Conservation (phyloP, 2,888 invertebrate species). For the Diogma glabrata region DNA sequence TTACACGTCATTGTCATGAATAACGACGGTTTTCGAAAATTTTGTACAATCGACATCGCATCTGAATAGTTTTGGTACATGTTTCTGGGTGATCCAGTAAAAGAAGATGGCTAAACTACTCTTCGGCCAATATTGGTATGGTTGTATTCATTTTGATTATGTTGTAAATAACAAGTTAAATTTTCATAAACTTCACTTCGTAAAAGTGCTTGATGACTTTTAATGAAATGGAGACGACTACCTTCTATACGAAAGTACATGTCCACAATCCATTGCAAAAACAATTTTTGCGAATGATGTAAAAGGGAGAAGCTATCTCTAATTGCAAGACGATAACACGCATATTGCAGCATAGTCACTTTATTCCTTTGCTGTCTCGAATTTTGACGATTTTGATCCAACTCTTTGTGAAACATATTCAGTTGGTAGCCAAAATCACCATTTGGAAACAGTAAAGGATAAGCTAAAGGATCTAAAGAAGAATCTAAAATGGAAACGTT, state of each 20-base stretch:
- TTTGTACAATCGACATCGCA: slow-evolving; percentile 11
- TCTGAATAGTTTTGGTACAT: neutral
- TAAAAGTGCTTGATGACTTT: too few relatives aligned
- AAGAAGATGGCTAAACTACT: neutral
- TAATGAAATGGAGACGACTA: neutral
- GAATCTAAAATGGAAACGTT: slow-evolving; percentile 12
- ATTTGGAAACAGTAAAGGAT: neutral
- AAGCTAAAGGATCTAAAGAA: slow-evolving; percentile 7
- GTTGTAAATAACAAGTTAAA: too few relatives aligned
- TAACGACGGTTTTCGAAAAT: slow-evolving; percentile 14
- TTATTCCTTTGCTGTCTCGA: neutral
- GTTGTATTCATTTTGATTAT: too few relatives aligned
- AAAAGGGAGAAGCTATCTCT: too few relatives aligned
- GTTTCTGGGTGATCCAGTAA: neutral
- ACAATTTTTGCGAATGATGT: too few relatives aligned
- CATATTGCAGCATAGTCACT: neutral
- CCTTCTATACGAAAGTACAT: neutral
- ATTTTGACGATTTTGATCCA: too few relatives aligned
- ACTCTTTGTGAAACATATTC: neutral
- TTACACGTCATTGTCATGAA: slow-evolving; percentile 17
- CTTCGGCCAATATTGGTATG: neutral
- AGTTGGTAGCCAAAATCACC: neutral
- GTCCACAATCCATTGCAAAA: neutral
- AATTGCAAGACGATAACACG: neutral
- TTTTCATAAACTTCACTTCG: too few relatives aligned